phyloP scores from a whole-genome alignment of 2,113 vertebrate genomes.

The Microcebus jonahi region DNA sequence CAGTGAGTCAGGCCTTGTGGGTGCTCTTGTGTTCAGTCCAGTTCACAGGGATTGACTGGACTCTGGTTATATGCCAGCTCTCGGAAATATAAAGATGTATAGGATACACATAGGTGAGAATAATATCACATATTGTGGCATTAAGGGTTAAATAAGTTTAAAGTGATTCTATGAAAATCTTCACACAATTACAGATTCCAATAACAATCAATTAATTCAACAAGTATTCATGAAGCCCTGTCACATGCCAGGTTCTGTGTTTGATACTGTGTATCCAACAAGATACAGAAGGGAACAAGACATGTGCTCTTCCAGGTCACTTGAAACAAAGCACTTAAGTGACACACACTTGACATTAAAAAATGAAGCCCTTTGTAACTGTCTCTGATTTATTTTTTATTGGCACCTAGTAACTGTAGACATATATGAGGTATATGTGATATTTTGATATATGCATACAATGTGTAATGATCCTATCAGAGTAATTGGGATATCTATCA shows the following conservation, averaged over 20 bases:
- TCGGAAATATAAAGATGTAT: background rate
- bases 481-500: background rate
- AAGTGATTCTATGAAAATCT: background rate
- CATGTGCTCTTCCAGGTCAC: background rate
- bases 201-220: background rate
- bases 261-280: background rate
- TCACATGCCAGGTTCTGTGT: background rate
- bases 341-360: constrained; percentile 40
- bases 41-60: background rate
- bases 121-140: background rate
- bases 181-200: background rate
- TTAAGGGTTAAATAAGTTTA: background rate
- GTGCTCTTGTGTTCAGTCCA: background rate
- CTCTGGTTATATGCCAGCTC: background rate
- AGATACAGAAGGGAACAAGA: background rate
- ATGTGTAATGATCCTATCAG: background rate
- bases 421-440: background rate
- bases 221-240: background rate
- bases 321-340: background rate
- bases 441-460: background rate
- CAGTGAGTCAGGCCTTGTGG: background rate
- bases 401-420: background rate
- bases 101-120: background rate
- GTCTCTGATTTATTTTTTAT: constrained; percentile 52
- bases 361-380: background rate